Evolutionary conservation across 2,113 vertebrate genomes (phyloP).

Genomic region (Lampris megalopsis): DNA sequence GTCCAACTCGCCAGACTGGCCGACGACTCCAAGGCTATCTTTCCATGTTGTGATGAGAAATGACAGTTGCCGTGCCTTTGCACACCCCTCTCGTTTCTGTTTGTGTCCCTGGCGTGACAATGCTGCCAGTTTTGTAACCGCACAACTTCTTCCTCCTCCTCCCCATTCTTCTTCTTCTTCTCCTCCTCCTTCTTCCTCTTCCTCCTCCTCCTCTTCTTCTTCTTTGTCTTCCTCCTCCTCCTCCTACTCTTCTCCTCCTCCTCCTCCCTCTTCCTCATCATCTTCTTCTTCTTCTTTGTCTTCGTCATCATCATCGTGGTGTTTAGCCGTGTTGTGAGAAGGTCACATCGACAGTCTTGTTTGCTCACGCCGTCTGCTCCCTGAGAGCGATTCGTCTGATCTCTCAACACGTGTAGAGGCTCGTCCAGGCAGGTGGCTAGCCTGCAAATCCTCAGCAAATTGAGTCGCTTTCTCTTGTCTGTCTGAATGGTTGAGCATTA

Average conservation of each 20-base stretch:
- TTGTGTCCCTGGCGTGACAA: conserved; percentile 41
- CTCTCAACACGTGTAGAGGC: conserved; percentile 13
- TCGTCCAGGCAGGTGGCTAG: conserved; percentile 13
- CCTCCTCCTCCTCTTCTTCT: background rate
- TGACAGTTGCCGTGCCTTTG: conserved; percentile 52
- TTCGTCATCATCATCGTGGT: background rate
- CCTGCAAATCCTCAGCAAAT: conserved; percentile 19
- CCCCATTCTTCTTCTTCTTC: background rate
- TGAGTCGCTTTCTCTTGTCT: conserved; percentile 20
- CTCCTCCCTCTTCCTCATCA: too few relatives aligned
- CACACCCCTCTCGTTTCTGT: background rate
- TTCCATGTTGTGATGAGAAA: conserved; percentile 45
- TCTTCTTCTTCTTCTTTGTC: too few relatives aligned
- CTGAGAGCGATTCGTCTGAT: conserved; percentile 24
- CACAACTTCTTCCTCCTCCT: too few relatives aligned
- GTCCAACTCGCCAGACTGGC: conserved; percentile 30
- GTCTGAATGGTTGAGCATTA: background rate
- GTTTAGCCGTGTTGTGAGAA: conserved; percentile 27
- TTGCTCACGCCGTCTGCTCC: background rate
- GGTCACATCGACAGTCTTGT: conserved; percentile 4
- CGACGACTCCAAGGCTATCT: conserved; percentile 41
- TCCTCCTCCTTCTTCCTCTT: background rate
- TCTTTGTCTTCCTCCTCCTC: too few relatives aligned
- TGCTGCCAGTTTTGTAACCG: conserved; percentile 30
- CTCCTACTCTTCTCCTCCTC: too few relatives aligned